Conservation (phyloP, 2,113 vertebrate species). For the Phoxinus phoxinus region DNA sequence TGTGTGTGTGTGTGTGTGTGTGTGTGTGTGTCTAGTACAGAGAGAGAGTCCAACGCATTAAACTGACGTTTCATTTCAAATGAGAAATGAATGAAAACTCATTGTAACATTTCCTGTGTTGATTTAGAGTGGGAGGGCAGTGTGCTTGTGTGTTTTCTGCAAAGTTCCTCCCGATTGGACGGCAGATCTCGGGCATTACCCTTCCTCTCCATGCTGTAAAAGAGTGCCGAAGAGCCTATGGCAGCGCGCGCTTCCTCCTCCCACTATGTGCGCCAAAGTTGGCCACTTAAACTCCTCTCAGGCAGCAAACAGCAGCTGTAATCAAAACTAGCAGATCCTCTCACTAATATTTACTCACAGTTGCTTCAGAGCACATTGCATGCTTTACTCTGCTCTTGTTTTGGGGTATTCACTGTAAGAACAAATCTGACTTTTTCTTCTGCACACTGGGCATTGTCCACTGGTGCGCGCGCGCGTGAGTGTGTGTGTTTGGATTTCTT, state of each 20-base stretch:
- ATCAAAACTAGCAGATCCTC: constrained; percentile 69
- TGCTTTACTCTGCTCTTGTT: constrained; percentile 36
- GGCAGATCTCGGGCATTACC: constrained; percentile 72
- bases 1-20: neutral
- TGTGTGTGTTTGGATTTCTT: constrained; percentile 71
- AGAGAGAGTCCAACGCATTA: constrained; percentile 7
- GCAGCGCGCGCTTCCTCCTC: constrained; percentile 76
- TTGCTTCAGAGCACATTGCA: constrained; percentile 42
- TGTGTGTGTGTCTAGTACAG: neutral
- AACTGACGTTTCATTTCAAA: constrained; percentile 45
- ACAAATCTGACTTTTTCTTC: constrained; percentile 40
- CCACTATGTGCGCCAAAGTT: constrained; percentile 79
- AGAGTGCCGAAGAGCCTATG: constrained; percentile 86
- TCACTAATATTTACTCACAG: constrained; percentile 62
- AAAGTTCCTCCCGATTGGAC: constrained; percentile 77
- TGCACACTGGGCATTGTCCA: constrained; percentile 61
- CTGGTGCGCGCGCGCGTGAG: constrained; percentile 57
- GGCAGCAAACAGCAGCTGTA: constrained; percentile 73
- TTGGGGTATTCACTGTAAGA: constrained; percentile 1
- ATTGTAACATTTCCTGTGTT: constrained; percentile 55
- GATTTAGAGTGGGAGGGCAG: constrained; percentile 33
- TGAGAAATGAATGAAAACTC: constrained; percentile 51
- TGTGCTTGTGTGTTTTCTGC: constrained; percentile 55
- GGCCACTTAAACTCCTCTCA: constrained; percentile 84
- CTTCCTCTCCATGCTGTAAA: constrained; percentile 83